These are phyloP conservation scores for Lepidostoma basale DNA, from an alignment of 1,140 invertebrate genomes.

Conservation along the genomic window DNA sequence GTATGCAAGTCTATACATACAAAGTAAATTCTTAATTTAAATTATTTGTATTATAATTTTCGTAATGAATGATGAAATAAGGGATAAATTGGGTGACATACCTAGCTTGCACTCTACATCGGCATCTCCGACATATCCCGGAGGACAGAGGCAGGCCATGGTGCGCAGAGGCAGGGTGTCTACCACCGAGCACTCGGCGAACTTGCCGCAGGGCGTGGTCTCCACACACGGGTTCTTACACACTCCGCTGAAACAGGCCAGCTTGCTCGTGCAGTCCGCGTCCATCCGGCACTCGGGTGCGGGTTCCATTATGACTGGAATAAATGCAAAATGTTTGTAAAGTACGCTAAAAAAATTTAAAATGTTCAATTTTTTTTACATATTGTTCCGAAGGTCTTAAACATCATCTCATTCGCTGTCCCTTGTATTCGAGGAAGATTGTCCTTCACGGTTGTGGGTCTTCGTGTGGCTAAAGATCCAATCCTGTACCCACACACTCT, in stretches of 20 bases:
- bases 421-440: too few relatives aligned
- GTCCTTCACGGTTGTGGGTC: too few relatives aligned
- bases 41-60: constrained; percentile 3
- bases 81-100: constrained; percentile 52
- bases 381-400: neutral
- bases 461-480: too few relatives aligned
- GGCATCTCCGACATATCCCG: constrained; percentile 82
- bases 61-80: neutral
- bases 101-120: constrained; percentile 79
- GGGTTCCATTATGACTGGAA: constrained; percentile 56
- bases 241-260: constrained; percentile 79
- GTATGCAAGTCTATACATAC: too few relatives aligned
- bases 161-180: constrained; percentile 85
- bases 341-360: neutral
- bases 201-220: constrained; percentile 78
- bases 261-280: constrained; percentile 81
- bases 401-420: neutral
- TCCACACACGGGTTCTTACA: constrained; percentile 85
- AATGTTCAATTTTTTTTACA: too few relatives aligned
- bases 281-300: constrained; percentile 77
- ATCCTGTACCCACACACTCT: too few relatives aligned
- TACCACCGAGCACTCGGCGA: constrained; percentile 81
- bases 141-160: constrained; percentile 84
- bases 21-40: too few relatives aligned
- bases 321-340: constrained; percentile 40